A percentile compares a stretch with the other conserved stretches of the same genome.
phyloP scores from a whole-genome alignment of 1,140 invertebrate species.

The Leptoteleia sp. region DNA sequence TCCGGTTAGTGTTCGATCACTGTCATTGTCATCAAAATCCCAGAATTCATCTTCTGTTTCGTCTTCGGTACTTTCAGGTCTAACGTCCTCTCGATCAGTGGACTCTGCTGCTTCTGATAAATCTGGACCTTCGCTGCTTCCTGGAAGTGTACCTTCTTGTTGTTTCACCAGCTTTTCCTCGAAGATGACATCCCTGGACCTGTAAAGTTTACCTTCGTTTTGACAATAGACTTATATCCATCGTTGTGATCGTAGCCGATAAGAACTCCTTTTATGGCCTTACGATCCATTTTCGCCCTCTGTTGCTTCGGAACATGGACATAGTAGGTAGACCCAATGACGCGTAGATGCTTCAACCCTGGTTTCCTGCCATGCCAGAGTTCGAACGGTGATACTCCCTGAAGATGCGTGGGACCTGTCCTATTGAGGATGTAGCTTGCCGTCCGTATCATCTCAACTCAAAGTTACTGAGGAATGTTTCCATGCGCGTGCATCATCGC shows the following conservation, averaged over 20 bases:
- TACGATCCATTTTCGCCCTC: conserved; percentile 28
- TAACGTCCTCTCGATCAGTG: too few relatives aligned
- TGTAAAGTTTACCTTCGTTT: too few relatives aligned
- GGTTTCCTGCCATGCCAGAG: conserved; percentile 13
- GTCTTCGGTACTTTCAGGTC: too few relatives aligned
- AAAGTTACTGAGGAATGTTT: conserved; percentile 16
- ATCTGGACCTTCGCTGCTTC: too few relatives aligned
- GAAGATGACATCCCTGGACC: too few relatives aligned
- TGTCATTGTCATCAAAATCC: too few relatives aligned
- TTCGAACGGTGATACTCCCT: conserved; percentile 12
- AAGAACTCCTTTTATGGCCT: conserved; percentile 8
- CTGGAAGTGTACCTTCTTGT: too few relatives aligned
- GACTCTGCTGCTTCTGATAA: too few relatives aligned
- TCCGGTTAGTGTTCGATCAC: too few relatives aligned
- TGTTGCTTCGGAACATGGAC: conserved; percentile 38
- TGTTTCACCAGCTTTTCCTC: too few relatives aligned
- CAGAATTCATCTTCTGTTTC: too few relatives aligned
- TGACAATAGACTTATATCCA: too few relatives aligned
- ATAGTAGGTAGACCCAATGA: conserved; percentile 29
- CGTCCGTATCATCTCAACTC: conserved; percentile 29
- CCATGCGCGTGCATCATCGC: conserved; percentile 39
- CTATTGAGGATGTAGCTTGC: conserved; percentile 30
- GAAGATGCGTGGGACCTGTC: conserved; percentile 19
- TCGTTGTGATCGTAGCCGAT: conserved; percentile 46
- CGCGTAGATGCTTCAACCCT: conserved; percentile 23